These are phyloP conservation scores for Gryllus longicercus DNA, from an alignment of 2,888 invertebrate genomes.

Conservation along the genomic window DNA sequence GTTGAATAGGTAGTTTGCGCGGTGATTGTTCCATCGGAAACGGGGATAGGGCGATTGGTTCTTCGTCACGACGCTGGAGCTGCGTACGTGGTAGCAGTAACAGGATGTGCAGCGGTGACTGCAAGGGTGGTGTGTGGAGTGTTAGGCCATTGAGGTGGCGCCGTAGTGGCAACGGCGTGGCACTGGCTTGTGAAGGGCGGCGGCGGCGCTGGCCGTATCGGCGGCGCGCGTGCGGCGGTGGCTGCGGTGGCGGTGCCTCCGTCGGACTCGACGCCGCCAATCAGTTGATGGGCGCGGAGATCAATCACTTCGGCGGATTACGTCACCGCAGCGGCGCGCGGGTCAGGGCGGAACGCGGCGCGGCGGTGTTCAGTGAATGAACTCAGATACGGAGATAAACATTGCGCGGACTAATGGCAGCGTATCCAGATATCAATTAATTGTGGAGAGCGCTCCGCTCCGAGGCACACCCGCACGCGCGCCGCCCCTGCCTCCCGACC, in stretches of 20 bases:
- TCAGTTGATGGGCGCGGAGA: slow-evolving; percentile 3
- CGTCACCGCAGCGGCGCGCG: background rate
- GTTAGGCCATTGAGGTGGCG: background rate
- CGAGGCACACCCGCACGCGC: too few relatives aligned
- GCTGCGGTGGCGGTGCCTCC: background rate
- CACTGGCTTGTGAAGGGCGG: background rate
- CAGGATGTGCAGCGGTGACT: too few relatives aligned
- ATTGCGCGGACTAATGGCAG: background rate
- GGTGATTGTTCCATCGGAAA: too few relatives aligned
- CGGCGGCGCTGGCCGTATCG: background rate
- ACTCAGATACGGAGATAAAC: slow-evolving; percentile 17
- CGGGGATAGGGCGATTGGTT: too few relatives aligned
- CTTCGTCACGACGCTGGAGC: too few relatives aligned
- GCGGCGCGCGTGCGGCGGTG: background rate
- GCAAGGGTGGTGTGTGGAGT: too few relatives aligned
- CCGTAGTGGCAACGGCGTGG: background rate
- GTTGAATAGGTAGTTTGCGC: too few relatives aligned
- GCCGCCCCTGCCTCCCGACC: too few relatives aligned
- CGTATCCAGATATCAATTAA: background rate
- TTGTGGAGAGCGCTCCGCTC: background rate
- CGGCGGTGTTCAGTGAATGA: background rate
- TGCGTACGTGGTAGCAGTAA: too few relatives aligned
- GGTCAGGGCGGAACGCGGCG: background rate
- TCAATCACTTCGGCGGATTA: slow-evolving; percentile 6
- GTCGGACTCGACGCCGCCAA: background rate